Evolutionary conservation across 2,888 invertebrate species (phyloP).

Genomic region (Agriotes lineatus): DNA sequence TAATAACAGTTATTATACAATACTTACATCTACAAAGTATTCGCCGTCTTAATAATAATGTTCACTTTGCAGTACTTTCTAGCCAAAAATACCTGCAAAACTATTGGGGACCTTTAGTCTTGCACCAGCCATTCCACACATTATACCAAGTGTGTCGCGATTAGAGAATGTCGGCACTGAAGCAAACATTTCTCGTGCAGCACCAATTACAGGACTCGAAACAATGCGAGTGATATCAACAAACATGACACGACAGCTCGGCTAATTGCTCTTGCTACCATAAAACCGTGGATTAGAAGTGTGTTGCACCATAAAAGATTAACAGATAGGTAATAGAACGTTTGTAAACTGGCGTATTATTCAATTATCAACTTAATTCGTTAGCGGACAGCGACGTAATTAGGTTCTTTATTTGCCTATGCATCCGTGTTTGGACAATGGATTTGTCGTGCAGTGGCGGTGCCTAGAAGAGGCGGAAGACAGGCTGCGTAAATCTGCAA

Average conservation of each 20-base stretch:
- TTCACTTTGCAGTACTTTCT: background rate
- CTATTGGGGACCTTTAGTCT: background rate
- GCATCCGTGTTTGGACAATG: background rate
- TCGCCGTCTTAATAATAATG: no score
- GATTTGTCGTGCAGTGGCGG: background rate
- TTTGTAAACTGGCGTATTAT: conserved; percentile 22
- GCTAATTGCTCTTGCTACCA: conserved; percentile 23
- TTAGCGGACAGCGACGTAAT: conserved; percentile 13
- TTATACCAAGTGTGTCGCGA: conserved; percentile 30
- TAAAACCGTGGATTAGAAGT: conserved; percentile 5
- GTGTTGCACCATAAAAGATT: conserved; percentile 8
- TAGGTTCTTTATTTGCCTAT: background rate
- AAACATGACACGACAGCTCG: conserved; percentile 34
- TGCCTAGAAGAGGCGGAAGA: no score
- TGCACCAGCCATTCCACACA: conserved; percentile 23
- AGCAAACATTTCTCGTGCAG: conserved; percentile 57
- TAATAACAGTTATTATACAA: no score
- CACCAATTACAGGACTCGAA: conserved; percentile 54
- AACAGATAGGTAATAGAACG: conserved; percentile 22
- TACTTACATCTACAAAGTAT: no score
- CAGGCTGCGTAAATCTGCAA: no score
- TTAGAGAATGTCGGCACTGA: conserved; percentile 57
- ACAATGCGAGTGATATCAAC: conserved; percentile 38
- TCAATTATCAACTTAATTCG: conserved; percentile 19
- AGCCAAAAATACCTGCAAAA: background rate